Evolutionary conservation across 2,113 vertebrate genomes (phyloP).

Genomic region (Plectropomus leopardus): DNA sequence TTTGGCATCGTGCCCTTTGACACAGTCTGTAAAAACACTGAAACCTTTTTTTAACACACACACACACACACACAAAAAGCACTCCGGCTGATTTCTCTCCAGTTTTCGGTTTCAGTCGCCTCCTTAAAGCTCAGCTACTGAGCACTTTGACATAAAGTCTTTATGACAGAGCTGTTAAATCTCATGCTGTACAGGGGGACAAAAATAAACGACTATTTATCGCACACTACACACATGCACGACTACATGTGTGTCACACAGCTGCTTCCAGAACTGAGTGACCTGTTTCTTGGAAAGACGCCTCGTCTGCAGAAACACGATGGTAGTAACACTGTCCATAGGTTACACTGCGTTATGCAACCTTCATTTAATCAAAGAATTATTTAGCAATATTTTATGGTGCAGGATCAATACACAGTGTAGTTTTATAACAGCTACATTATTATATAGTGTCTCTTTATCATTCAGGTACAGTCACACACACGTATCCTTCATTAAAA

Average conservation of each 20-base stretch:
- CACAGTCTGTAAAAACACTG: background rate
- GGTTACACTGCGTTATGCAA: background rate
- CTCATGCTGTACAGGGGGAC: constrained; percentile 21
- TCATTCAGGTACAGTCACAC: too few species aligned
- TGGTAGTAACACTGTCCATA: too few species aligned
- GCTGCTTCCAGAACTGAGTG: constrained; percentile 39
- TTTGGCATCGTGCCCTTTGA: too few species aligned
- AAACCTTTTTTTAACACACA: too few species aligned
- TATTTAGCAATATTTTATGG: background rate
- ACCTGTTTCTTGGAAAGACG: constrained; percentile 23
- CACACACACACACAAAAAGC: too few species aligned
- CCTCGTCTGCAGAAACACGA: background rate
- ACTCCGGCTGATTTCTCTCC: too few species aligned
- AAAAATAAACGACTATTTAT: constrained; percentile 64
- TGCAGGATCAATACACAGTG: background rate
- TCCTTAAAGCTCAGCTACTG: background rate
- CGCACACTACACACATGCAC: constrained; percentile 14
- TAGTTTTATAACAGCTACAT: background rate
- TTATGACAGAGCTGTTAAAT: constrained; percentile 36
- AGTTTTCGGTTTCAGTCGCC: background rate
- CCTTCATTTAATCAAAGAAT: background rate
- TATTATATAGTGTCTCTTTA: background rate
- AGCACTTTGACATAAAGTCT: constrained; percentile 25
- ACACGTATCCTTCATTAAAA: too few species aligned
- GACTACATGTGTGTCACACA: constrained; percentile 23